A percentile compares a stretch with the other conserved stretches of the same genome.
These are phyloP conservation scores for Fistularia tabacaria DNA, from an alignment of 2,797 vertebrate species.

Conservation along the genomic window DNA sequence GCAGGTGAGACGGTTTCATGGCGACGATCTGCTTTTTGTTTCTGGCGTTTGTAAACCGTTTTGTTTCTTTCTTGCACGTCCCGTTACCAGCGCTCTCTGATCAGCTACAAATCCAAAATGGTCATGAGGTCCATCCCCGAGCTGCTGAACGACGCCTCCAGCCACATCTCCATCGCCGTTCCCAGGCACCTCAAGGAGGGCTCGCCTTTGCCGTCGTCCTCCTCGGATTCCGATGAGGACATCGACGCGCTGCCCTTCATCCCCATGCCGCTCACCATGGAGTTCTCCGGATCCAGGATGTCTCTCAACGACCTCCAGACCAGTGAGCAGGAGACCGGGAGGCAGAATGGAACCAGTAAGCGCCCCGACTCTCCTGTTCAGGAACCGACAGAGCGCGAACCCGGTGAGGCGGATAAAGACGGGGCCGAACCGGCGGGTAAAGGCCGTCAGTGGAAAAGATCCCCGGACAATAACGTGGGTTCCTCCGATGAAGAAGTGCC, in stretches of 20 bases:
- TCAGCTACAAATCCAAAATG: constrained; percentile 98
- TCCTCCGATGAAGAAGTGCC: constrained; percentile 81
- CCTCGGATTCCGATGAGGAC: constrained; percentile 95
- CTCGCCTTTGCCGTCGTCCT: constrained; percentile 86
- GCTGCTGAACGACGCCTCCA: constrained; percentile 87
- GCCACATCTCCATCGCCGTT: constrained; percentile 89
- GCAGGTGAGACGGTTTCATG: constrained; percentile 79
- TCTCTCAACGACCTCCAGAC: constrained; percentile 91
- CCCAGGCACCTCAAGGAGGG: constrained; percentile 85
- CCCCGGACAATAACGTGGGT: constrained; percentile 67
- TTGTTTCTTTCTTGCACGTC: constrained; percentile 3
- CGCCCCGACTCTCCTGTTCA: constrained; percentile 49
- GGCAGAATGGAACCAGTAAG: constrained; percentile 56
- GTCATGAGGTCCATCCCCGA: constrained; percentile 92
- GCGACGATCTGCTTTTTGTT: not conserved
- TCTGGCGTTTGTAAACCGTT: not conserved
- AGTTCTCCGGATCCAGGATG: constrained; percentile 91
- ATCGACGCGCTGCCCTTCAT: constrained; percentile 91
- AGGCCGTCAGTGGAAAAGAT: constrained; percentile 65
- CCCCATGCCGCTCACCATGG: constrained; percentile 89
- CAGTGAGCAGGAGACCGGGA: constrained; percentile 76
- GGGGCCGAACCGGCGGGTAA: constrained; percentile 56
- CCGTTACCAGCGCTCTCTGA: constrained; percentile 84
- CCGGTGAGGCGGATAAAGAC: constrained; percentile 53
- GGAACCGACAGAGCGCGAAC: constrained; percentile 61